These are phyloP conservation scores for Gouania willdenowi DNA, from an alignment of 2,797 vertebrate genomes.

Conservation along the genomic window DNA sequence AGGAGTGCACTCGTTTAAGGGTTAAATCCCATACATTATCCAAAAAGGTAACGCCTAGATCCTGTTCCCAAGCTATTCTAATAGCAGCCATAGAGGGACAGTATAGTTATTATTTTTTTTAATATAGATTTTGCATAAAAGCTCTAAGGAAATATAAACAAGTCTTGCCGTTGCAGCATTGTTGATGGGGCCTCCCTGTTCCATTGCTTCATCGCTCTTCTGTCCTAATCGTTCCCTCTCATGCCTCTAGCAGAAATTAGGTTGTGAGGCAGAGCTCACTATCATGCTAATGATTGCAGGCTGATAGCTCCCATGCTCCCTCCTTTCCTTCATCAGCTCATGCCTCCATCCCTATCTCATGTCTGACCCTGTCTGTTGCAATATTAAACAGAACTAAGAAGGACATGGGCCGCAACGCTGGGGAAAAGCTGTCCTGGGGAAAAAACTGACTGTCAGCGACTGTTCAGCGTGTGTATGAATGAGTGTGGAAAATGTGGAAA, in stretches of 20 bases:
- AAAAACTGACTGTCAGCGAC: conserved; percentile 38
- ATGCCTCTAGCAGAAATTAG: background rate
- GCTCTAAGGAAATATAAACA: background rate
- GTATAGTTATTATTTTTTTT: too few species aligned
- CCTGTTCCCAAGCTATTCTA: too few species aligned
- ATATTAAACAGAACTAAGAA: conserved; percentile 69
- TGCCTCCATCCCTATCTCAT: conserved; percentile 22
- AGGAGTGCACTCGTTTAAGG: too few species aligned
- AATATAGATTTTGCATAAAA: conserved; percentile 10
- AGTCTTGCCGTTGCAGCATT: conserved; percentile 6
- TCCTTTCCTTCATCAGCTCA: conserved; percentile 32
- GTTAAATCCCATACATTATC: too few species aligned
- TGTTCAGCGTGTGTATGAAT: background rate
- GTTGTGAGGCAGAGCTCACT: background rate
- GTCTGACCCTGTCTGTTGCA: conserved; percentile 51
- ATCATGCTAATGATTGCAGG: background rate
- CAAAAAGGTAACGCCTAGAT: too few species aligned
- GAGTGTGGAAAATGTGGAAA: background rate
- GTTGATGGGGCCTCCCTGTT: background rate
- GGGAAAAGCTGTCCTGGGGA: conserved; percentile 44
- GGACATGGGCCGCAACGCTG: conserved; percentile 43
- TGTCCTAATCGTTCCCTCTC: background rate
- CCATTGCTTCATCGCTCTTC: background rate
- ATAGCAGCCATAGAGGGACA: too few species aligned
- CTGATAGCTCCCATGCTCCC: conserved; percentile 2